Conservation (phyloP, 2,113 vertebrate genomes). For the Seriola aureovittata region DNA sequence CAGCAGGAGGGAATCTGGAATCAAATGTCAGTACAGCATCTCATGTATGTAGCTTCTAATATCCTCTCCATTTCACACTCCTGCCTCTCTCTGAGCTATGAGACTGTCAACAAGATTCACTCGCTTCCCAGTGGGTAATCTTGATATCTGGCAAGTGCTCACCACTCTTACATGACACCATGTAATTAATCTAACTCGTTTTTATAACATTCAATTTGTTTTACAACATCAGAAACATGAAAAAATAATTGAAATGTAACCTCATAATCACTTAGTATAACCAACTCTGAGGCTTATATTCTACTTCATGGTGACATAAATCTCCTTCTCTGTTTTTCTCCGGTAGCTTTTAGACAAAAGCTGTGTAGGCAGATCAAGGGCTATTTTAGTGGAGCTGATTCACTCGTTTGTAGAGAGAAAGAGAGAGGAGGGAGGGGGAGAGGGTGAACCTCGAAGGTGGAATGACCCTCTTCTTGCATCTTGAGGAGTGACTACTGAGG, state of each 20-base stretch:
- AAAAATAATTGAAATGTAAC: conserved; percentile 65
- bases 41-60: conserved; percentile 28
- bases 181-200: conserved; percentile 57
- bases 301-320: conserved; percentile 47
- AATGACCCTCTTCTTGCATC: conserved; percentile 42
- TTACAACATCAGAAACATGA: conserved; percentile 55
- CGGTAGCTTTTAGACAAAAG: conserved; percentile 46
- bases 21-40: conserved; percentile 12
- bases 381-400: conserved; percentile 66
- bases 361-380: conserved; percentile 69
- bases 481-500: conserved; percentile 32
- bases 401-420: conserved; percentile 56
- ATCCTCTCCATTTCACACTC: conserved; percentile 27
- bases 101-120: conserved; percentile 60
- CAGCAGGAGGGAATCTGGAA: conserved; percentile 21
- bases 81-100: conserved; percentile 25
- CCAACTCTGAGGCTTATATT: conserved; percentile 44
- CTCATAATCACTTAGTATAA: conserved; percentile 46
- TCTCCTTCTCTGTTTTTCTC: conserved; percentile 41
- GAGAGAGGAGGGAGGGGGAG: conserved; percentile 20
- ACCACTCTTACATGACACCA: conserved; percentile 31
- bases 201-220: conserved; percentile 53
- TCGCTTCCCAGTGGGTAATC: conserved; percentile 41
- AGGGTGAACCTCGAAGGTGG: conserved; percentile 43
- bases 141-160: conserved; percentile 42